Conservation (phyloP, 2,797 vertebrate species). For the Sebastes itinus region DNA sequence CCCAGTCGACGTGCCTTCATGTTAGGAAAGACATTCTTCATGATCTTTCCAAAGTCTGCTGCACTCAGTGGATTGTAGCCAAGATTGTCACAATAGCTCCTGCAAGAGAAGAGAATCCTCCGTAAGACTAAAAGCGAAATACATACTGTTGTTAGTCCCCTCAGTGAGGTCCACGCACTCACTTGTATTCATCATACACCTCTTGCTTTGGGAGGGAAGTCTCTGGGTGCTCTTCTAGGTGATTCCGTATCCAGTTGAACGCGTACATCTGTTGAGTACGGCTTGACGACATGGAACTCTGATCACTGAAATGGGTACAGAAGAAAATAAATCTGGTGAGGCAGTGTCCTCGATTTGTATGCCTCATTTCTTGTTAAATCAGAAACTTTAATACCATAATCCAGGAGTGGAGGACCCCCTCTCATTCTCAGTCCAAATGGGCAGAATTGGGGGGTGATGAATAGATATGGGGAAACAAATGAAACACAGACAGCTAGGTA, state of each 20-base stretch:
- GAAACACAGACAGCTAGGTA: slow-evolving; percentile 82
- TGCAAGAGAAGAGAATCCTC: slow-evolving; percentile 72
- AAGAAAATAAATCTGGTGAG: slow-evolving; percentile 42
- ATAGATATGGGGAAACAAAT: slow-evolving; percentile 85
- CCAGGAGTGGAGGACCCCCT: slow-evolving; percentile 84
- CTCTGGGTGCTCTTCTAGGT: slow-evolving; percentile 98
- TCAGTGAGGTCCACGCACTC: slow-evolving; percentile 69
- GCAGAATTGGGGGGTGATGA: slow-evolving; percentile 82
- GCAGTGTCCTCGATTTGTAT: slow-evolving; percentile 32
- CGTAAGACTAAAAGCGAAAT: neutral
- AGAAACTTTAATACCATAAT: slow-evolving; percentile 84
- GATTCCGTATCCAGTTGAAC: slow-evolving; percentile 99
- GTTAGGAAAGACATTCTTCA: slow-evolving; percentile 99
- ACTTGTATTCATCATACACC: slow-evolving; percentile 99
- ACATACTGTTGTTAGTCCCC: neutral
- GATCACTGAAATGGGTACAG: slow-evolving; percentile 84
- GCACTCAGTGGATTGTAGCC: slow-evolving; percentile 99
- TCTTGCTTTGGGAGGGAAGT: slow-evolving; percentile 99
- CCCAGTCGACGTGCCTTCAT: slow-evolving; percentile 99
- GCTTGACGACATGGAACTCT: slow-evolving; percentile 97
- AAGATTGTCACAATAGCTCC: slow-evolving; percentile 99
- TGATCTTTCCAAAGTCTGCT: slow-evolving; percentile 99
- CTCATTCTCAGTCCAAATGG: slow-evolving; percentile 87
- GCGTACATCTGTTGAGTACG: slow-evolving; percentile 98
- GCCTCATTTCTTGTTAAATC: slow-evolving; percentile 75